Conservation (phyloP, 2,888 invertebrate genomes). For the Masnerella sp. region DNA sequence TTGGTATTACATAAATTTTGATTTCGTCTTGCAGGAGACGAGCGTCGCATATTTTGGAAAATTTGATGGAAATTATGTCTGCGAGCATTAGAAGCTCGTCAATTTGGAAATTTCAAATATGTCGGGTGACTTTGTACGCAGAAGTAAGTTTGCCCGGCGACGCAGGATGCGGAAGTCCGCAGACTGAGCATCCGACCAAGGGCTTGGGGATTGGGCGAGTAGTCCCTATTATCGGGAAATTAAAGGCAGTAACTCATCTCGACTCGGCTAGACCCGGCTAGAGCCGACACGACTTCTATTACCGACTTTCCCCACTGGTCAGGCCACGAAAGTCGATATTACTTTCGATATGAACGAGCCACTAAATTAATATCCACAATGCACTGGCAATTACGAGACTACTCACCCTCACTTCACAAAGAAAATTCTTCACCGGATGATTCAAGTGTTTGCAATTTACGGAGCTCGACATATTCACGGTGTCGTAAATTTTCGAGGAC, state of each 20-base stretch:
- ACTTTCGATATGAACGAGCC: conserved; percentile 75
- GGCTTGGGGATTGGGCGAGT: conserved; percentile 64
- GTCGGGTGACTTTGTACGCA: too few relatives aligned
- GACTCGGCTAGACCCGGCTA: conserved; percentile 67
- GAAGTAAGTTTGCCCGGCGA: too few relatives aligned
- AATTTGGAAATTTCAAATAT: too few relatives aligned
- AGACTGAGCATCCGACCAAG: background rate
- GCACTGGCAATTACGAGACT: conserved; percentile 72
- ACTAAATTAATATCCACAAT: conserved; percentile 76
- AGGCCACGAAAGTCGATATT: conserved; percentile 70
- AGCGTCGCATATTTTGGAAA: too few relatives aligned
- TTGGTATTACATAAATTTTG: too few relatives aligned
- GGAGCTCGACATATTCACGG: conserved; percentile 47
- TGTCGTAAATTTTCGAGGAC: conserved; percentile 30
- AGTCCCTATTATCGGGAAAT: conserved; percentile 74
- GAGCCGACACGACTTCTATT: conserved; percentile 73
- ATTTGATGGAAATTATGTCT: too few relatives aligned
- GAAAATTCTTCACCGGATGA: conserved; percentile 59
- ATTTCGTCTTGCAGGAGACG: too few relatives aligned
- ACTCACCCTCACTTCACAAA: conserved; percentile 61
- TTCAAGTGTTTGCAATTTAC: conserved; percentile 63
- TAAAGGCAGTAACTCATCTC: conserved; percentile 75
- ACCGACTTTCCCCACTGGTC: conserved; percentile 70
- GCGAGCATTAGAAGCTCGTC: too few relatives aligned
- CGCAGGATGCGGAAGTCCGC: conserved; percentile 22